phyloP scores from a whole-genome alignment of 2,888 invertebrate genomes.

The Cyclophora punctaria region DNA sequence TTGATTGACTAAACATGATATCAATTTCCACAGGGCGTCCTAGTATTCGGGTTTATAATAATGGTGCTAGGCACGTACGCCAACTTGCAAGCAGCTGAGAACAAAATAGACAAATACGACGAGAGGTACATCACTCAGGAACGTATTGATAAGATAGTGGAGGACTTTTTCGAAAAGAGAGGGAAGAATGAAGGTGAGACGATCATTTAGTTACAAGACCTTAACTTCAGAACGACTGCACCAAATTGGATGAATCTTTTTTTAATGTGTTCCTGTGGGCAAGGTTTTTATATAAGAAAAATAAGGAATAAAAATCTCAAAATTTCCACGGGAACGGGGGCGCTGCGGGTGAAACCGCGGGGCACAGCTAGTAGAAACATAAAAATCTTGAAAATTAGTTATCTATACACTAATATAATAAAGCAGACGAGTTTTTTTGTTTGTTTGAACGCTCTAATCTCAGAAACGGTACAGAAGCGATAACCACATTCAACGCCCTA shows the following conservation, averaged over 20 bases:
- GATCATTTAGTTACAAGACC: too few species aligned
- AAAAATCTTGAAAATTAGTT: too few species aligned
- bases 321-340: too few species aligned
- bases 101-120: slow-evolving; percentile 46
- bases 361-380: too few species aligned
- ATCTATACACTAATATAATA: too few species aligned
- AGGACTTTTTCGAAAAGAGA: slow-evolving; percentile 59
- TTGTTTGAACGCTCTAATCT: slow-evolving; percentile 3
- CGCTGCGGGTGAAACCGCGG: too few species aligned
- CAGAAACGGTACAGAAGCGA: not conserved
- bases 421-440: too few species aligned
- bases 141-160: slow-evolving; percentile 57
- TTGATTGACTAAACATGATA: not conserved
- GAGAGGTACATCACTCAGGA: slow-evolving; percentile 54
- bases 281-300: too few species aligned
- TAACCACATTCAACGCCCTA: not conserved
- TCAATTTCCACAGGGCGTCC: slow-evolving; percentile 76
- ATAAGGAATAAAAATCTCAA: too few species aligned
- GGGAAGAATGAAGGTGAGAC: slow-evolving; percentile 38
- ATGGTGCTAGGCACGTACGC: slow-evolving; percentile 94
- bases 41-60: slow-evolving; percentile 88
- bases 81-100: slow-evolving; percentile 84
- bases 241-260: too few species aligned
- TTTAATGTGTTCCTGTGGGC: too few species aligned
- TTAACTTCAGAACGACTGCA: too few species aligned